Percentiles rank a stretch among this genome's conserved stretches.
Evolutionary conservation across 2,888 invertebrate genomes (phyloP).

Genomic region (Thalpophila matura): DNA sequence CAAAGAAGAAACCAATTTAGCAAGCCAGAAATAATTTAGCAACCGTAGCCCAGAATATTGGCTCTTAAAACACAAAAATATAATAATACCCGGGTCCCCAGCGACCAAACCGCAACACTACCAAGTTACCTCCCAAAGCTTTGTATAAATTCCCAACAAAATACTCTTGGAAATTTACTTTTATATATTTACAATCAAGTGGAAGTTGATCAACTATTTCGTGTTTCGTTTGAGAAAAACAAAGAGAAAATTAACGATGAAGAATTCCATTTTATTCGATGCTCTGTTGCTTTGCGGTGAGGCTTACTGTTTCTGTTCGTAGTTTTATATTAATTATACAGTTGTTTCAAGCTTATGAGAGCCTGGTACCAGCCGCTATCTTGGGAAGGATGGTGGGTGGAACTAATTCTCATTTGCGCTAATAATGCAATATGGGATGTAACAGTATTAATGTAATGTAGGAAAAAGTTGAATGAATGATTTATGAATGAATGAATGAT

Average conservation of each 20-base stretch:
- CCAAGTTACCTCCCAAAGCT: conserved; percentile 52
- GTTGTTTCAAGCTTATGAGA: conserved; percentile 16
- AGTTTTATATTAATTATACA: conserved; percentile 18
- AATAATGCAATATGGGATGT: no score
- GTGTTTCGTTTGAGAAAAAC: conserved; percentile 62
- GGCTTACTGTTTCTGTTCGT: conserved; percentile 33
- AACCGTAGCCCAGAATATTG: conserved; percentile 23
- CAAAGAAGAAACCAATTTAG: conserved; percentile 26
- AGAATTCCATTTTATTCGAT: conserved; percentile 53
- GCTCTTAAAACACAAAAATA: conserved; percentile 33
- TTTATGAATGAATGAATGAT: no score
- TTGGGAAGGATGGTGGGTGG: neutral
- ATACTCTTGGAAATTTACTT: conserved; percentile 59
- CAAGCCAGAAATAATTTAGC: conserved; percentile 13
- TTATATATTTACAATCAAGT: conserved; percentile 62
- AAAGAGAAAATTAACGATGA: conserved; percentile 50
- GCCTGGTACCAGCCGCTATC: conserved; percentile 10
- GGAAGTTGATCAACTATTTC: conserved; percentile 62
- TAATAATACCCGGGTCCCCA: conserved; percentile 24
- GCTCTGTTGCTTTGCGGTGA: conserved; percentile 34
- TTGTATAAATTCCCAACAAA: conserved; percentile 61
- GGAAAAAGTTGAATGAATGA: no score
- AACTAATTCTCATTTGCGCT: neutral
- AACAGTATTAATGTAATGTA: no score
- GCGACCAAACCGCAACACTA: conserved; percentile 47